Evolutionary conservation across 2,797 vertebrate genomes (phyloP).

Genomic region (Anguilla anguilla): DNA sequence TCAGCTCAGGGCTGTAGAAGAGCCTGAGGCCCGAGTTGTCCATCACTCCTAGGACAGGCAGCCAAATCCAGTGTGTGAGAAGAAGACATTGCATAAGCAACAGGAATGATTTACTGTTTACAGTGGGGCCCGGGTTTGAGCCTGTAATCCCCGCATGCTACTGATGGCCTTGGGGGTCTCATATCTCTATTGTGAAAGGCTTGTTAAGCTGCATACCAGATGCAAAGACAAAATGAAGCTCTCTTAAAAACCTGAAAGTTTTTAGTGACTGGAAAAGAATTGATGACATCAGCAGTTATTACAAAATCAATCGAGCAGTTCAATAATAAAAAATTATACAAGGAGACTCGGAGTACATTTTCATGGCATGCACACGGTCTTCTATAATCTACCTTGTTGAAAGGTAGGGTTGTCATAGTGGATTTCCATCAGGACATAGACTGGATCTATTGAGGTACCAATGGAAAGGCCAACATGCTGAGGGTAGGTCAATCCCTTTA

Average conservation of each 20-base stretch:
- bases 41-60: conserved; percentile 41
- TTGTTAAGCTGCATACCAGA: neutral
- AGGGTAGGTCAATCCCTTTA: conserved; percentile 82
- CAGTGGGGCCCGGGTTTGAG: neutral
- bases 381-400: conserved; percentile 70
- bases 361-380: neutral
- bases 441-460: conserved; percentile 75
- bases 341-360: neutral
- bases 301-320: neutral
- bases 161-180: neutral
- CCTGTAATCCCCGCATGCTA: neutral
- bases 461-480: conserved; percentile 82
- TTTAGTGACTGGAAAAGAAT: neutral
- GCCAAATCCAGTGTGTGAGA: neutral
- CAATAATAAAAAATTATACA: neutral
- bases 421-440: conserved; percentile 81
- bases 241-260: neutral
- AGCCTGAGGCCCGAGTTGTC: conserved; percentile 84
- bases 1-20: conserved; percentile 74
- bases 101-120: neutral
- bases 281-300: neutral
- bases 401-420: conserved; percentile 84
- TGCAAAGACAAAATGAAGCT: neutral
- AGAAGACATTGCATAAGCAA: neutral
- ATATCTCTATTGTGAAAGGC: neutral